These are phyloP conservation scores for Druon quercuslanigerum DNA, from an alignment of 1,140 invertebrate species.

Conservation along the genomic window DNA sequence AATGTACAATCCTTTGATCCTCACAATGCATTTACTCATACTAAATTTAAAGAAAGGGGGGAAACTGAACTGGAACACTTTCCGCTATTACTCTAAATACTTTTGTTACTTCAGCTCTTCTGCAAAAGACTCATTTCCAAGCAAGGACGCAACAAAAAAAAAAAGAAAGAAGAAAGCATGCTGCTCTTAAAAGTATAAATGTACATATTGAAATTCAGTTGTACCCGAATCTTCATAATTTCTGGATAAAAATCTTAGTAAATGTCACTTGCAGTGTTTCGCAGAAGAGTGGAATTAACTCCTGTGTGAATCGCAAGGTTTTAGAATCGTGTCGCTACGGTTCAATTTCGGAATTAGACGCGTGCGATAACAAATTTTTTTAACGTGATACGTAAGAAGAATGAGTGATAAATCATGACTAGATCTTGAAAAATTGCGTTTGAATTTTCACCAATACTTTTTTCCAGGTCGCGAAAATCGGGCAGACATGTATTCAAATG, in stretches of 20 bases:
- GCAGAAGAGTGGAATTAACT: background rate
- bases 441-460: conserved; percentile 28
- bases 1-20: background rate
- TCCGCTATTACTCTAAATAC: conserved; percentile 9
- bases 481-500: conserved; percentile 3
- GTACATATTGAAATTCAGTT: too few species aligned
- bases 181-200: too few species aligned
- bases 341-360: conserved; percentile 3
- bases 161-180: too few species aligned
- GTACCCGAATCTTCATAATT: too few species aligned
- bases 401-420: conserved; percentile 19
- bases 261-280: background rate
- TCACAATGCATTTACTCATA: background rate
- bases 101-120: background rate
- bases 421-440: conserved; percentile 23
- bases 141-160: background rate
- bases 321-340: conserved; percentile 8
- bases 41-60: background rate
- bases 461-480: background rate
- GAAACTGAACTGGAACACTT: conserved; percentile 4
- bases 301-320: background rate
- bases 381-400: conserved; percentile 4
- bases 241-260: too few species aligned
- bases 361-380: background rate
- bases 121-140: background rate